Conservation (phyloP, 2,888 invertebrate species). For the Deilephila porcellus region DNA sequence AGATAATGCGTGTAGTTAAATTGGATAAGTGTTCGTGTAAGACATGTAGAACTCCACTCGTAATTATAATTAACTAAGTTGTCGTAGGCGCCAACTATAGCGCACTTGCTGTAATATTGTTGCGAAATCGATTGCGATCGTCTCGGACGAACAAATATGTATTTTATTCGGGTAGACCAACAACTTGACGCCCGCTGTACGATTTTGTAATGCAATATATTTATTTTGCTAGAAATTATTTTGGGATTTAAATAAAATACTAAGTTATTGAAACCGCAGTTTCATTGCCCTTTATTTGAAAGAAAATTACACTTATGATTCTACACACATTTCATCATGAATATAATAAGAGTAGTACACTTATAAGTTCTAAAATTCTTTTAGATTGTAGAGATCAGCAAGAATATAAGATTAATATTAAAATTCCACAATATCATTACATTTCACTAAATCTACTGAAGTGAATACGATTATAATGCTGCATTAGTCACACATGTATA, state of each 20-base stretch:
- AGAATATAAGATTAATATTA: conserved; percentile 2
- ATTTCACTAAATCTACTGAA: not conserved
- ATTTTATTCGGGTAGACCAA: not conserved
- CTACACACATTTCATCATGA: not conserved
- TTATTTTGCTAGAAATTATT: conserved; percentile 53
- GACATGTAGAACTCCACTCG: too few species aligned
- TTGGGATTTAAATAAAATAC: conserved; percentile 63
- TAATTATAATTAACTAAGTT: too few species aligned
- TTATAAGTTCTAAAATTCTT: conserved; percentile 8
- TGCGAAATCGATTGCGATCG: too few species aligned
- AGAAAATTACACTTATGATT: conserved; percentile 6
- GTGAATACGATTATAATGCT: not conserved
- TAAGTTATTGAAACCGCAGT: conserved; percentile 52
- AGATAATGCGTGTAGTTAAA: not conserved
- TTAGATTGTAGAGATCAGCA: conserved; percentile 22
- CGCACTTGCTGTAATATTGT: too few species aligned
- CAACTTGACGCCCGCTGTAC: not conserved
- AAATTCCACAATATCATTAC: not conserved
- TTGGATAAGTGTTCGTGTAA: not conserved
- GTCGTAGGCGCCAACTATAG: too few species aligned
- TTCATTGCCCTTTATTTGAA: conserved; percentile 13
- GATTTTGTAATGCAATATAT: conserved; percentile 37
- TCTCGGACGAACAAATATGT: not conserved
- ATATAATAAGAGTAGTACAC: not conserved
- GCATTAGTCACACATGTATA: not conserved